These are phyloP conservation scores for Drosophila subpulchrella DNA, from an alignment of 1,140 invertebrate genomes.

Conservation along the genomic window DNA sequence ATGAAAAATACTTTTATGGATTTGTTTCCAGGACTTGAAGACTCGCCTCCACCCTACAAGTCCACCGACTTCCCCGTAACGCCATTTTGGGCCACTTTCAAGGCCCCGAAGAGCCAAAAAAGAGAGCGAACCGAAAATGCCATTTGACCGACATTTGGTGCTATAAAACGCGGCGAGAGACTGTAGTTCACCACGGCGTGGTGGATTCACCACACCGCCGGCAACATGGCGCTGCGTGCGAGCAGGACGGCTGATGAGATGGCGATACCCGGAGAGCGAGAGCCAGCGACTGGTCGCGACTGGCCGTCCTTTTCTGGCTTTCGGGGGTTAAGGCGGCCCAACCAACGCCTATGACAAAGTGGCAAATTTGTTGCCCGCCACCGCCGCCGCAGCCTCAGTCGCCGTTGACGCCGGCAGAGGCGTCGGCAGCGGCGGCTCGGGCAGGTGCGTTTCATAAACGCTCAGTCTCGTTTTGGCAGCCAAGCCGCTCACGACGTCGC, in stretches of 20 bases:
- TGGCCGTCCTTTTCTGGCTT: constrained; percentile 23
- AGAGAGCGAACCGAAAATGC: neutral
- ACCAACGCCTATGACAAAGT: constrained; percentile 66
- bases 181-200: constrained; percentile 18
- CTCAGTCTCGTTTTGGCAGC: constrained; percentile 84
- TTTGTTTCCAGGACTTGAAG: no score
- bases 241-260: constrained; percentile 37
- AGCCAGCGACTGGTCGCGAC: neutral
- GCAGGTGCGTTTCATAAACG: constrained; percentile 43
- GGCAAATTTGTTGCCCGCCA: constrained; percentile 57
- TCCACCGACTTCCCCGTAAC: neutral
- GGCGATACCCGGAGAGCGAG: constrained; percentile 6
- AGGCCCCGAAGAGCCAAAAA: neutral
- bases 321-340: neutral
- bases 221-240: constrained; percentile 70
- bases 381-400: constrained; percentile 19
- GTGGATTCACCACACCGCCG: neutral
- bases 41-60: neutral
- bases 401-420: constrained; percentile 7
- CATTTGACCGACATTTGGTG: constrained; percentile 55
- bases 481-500: constrained; percentile 70
- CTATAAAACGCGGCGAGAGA: constrained; percentile 30
- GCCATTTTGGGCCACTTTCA: constrained; percentile 4
- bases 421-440: constrained; percentile 14
- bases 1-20: no score